Percentiles rank a stretch among this genome's conserved stretches.
Conservation (phyloP, 1,140 invertebrate genomes). For the Cyclina sinensis region DNA sequence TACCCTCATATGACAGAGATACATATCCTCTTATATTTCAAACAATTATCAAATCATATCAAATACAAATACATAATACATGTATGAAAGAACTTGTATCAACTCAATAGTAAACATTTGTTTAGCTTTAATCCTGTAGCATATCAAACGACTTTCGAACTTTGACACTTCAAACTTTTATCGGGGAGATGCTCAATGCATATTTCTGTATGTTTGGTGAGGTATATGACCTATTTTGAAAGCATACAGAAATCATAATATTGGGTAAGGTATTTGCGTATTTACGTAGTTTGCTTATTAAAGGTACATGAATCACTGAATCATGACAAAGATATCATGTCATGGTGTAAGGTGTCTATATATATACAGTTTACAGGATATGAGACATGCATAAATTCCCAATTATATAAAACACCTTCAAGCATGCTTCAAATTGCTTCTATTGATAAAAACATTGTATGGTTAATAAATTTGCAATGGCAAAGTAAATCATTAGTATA, state of each 20-base stretch:
- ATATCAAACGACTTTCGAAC: background rate
- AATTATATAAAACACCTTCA: no score
- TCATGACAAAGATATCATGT: conserved; percentile 36
- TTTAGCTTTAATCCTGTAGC: background rate
- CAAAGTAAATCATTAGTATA: no score
- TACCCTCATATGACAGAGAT: background rate
- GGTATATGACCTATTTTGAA: conserved; percentile 24
- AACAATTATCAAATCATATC: background rate
- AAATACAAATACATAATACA: background rate
- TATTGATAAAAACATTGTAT: no score
- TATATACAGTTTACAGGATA: conserved; percentile 4
- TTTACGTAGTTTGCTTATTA: conserved; percentile 25
- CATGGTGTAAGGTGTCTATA: background rate
- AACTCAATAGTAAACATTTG: background rate
- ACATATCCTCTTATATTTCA: background rate
- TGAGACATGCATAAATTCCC: background rate
- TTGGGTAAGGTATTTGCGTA: no score
- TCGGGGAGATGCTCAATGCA: background rate
- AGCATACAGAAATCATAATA: background rate
- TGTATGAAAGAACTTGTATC: background rate
- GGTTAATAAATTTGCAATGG: no score
- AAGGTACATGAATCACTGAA: conserved; percentile 15
- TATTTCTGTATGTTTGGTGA: background rate
- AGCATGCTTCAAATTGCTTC: no score
- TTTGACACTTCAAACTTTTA: background rate